phyloP scores from a whole-genome alignment of 2,113 vertebrate species.

The Nothocercus julius region DNA sequence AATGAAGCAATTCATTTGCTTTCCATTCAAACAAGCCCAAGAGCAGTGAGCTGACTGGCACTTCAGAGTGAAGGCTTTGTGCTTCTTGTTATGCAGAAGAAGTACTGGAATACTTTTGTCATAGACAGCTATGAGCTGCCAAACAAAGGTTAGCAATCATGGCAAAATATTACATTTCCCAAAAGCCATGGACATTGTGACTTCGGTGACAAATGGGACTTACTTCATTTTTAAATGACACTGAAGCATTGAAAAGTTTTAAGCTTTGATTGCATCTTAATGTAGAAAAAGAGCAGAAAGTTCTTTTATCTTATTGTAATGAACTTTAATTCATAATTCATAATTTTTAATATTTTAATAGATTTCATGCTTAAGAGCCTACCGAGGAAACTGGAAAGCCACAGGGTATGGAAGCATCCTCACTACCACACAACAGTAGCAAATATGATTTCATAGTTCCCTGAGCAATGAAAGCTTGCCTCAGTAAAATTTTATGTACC shows the following conservation, averaged over 20 bases:
- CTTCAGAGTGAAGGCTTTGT: neutral
- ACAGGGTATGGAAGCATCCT: neutral
- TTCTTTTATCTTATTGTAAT: conserved; percentile 29
- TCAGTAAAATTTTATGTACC: conserved; percentile 26
- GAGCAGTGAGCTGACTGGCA: conserved; percentile 14
- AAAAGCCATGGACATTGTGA: neutral
- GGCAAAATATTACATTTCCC: conserved; percentile 48
- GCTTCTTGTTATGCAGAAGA: conserved; percentile 40
- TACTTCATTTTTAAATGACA: conserved; percentile 28
- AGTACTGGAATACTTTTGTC: conserved; percentile 19
- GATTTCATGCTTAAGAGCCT: conserved; percentile 5
- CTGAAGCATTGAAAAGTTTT: neutral
- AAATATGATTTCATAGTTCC: conserved; percentile 15
- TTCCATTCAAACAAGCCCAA: conserved; percentile 9
- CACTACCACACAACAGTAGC: neutral
- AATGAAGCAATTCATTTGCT: neutral
- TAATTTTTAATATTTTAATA: conserved; percentile 64
- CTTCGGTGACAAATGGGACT: conserved; percentile 38
- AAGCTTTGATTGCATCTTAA: neutral
- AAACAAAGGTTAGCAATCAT: conserved; percentile 55
- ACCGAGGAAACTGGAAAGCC: conserved; percentile 17
- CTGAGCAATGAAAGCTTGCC: neutral
- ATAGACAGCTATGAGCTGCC: conserved; percentile 15
- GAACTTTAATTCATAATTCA: conserved; percentile 55
- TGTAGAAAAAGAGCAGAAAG: neutral